A percentile compares a stretch with the other conserved stretches of the same genome.
These are phyloP conservation scores for Andrena bicolor DNA, from an alignment of 2,888 invertebrate species.

Conservation along the genomic window DNA sequence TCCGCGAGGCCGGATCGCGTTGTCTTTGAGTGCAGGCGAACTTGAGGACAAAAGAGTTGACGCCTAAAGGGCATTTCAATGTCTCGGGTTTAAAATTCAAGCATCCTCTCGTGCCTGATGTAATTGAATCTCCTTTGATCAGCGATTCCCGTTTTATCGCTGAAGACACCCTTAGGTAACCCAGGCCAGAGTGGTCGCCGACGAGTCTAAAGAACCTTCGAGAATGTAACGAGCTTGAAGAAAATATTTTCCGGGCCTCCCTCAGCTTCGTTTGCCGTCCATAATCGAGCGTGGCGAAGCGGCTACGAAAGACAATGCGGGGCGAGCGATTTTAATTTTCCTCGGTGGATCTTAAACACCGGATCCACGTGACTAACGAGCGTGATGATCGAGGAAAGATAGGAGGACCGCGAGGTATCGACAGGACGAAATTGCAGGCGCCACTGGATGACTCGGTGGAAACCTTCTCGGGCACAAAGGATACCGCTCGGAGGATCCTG, in stretches of 20 bases:
- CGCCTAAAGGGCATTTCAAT: conserved; percentile 37
- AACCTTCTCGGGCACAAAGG: conserved; percentile 61
- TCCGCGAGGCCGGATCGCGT: neutral
- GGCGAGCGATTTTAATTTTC: conserved; percentile 54
- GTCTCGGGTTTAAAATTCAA: conserved; percentile 52
- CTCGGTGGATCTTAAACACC: conserved; percentile 28
- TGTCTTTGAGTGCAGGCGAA: neutral
- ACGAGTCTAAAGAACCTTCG: neutral
- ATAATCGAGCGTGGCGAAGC: conserved; percentile 48
- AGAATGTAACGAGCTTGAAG: neutral
- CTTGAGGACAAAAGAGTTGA: neutral
- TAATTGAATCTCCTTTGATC: conserved; percentile 34
- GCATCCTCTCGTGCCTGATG: conserved; percentile 8
- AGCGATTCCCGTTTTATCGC: conserved; percentile 12
- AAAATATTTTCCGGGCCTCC: neutral
- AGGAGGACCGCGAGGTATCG: conserved; percentile 34
- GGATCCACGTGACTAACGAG: conserved; percentile 59
- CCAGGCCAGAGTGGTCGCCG: no score
- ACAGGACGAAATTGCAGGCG: conserved; percentile 73
- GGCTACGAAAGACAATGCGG: conserved; percentile 18
- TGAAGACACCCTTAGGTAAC: neutral
- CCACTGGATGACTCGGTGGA: conserved; percentile 79
- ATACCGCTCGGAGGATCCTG: conserved; percentile 55
- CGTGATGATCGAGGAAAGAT: conserved; percentile 48
- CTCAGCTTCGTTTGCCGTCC: no score